These are phyloP conservation scores for Tinamus guttatus DNA, from an alignment of 2,113 vertebrate species.

Conservation along the genomic window DNA sequence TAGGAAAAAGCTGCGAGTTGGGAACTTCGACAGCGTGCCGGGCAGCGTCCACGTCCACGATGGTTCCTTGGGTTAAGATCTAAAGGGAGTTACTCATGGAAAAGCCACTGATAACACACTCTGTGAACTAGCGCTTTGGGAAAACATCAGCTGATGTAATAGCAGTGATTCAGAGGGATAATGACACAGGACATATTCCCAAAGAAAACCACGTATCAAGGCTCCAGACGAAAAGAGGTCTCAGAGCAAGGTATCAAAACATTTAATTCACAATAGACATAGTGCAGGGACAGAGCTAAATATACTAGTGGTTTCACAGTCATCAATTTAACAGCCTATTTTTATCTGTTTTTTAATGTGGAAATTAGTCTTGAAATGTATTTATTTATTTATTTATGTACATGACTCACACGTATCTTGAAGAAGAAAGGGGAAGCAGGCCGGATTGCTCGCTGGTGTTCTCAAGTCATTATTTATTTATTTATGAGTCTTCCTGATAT, in stretches of 20 bases:
- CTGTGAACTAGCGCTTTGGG: not conserved
- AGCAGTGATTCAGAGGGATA: too few species aligned
- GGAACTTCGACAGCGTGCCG: not conserved
- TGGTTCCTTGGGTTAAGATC: fast-evolving
- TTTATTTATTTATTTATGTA: not conserved
- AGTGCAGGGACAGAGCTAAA: too few species aligned
- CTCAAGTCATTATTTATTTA: not conserved
- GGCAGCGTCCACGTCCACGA: not conserved
- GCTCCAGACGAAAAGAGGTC: not conserved
- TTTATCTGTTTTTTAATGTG: not conserved
- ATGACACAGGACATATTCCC: not conserved
- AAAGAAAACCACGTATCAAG: not conserved
- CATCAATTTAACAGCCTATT: not conserved
- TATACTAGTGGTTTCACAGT: fast-evolving
- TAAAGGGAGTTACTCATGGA: not conserved
- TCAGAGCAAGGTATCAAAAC: not conserved
- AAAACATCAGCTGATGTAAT: not conserved
- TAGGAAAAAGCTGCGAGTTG: not conserved
- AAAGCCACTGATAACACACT: fast-evolving
- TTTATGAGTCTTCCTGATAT: not conserved
- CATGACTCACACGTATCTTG: fast-evolving
- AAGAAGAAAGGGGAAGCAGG: not conserved
- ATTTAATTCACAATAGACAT: not conserved
- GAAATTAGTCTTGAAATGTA: not conserved
- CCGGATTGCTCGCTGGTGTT: not conserved